Evolutionary conservation across 2,888 invertebrate species (phyloP), one percentile per base, ranked within the genome.

Genomic region (Synergus itoensis): DNA sequence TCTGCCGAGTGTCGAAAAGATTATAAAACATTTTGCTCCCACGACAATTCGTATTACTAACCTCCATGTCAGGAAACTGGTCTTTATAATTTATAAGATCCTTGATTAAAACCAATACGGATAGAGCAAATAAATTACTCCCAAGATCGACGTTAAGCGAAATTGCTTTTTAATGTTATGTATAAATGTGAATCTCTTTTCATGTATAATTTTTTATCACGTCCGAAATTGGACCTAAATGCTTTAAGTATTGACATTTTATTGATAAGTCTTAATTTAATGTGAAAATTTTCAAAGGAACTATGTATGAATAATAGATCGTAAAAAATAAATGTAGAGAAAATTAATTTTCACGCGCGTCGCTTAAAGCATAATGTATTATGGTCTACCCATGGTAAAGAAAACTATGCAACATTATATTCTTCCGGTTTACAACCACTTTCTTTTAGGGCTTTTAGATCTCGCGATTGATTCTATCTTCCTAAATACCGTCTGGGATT

Each of bases 1-100:
- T 73, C 73, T 48, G 73, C 53, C n/a, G 73, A 53, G 73, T 73
- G 53, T 53, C 73, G 73, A 73, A 73, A 73, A 73, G 53, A 73
- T 73, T 53, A 73, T 73, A 36, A 53, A 73, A 73, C 16, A 73
- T 73, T 53, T 8, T 53, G 69, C 73, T 73, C 73, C 73, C 73
- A 73, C 53, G 73, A 48, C 53, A 73, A 73, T 53, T 53, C 73
- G 73, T 36, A 73, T 73, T 73, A 73, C 73, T 73, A 73, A 73
- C 28, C 36, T 73, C 73, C 48, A 73, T 73, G 73, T 53, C 48
- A 48, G 48, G 36, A 73, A 73, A 73, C 69, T 43, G 12, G 45
- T 48, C 16, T 43, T 69, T 69, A 48, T 45, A 69, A 69, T 69
- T 41, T 28, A 45, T 69, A 16, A 48, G 69, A 14, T 43, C 16